phyloP scores from a whole-genome alignment of 2,797 vertebrate genomes.

The Gymnothorax javanicus region DNA sequence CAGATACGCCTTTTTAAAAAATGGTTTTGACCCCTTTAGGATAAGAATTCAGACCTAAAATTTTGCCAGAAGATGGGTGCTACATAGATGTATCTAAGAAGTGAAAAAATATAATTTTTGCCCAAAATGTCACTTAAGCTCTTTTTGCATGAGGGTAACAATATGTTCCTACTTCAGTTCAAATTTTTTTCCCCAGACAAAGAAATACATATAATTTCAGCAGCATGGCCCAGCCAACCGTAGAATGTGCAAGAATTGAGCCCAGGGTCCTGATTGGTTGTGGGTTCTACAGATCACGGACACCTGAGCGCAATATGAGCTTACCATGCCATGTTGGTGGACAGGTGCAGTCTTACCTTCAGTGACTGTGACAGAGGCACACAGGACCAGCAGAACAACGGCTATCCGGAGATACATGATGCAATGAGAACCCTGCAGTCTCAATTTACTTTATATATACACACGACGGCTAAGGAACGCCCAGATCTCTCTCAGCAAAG shows the following conservation, averaged over 20 bases:
- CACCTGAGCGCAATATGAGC: background rate
- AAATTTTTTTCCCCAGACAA: too few relatives aligned
- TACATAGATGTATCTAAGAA: too few relatives aligned
- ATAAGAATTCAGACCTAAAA: too few relatives aligned
- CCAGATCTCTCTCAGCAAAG: background rate
- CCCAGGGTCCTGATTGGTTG: background rate
- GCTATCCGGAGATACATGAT: constrained; percentile 40
- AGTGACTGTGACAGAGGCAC: constrained; percentile 26
- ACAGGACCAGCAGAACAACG: constrained; percentile 34
- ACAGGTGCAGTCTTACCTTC: constrained; percentile 40
- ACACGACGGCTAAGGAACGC: background rate
- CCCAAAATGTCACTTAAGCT: too few relatives aligned
- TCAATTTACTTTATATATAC: background rate
- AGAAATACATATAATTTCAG: background rate
- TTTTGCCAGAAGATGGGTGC: too few relatives aligned
- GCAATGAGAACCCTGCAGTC: background rate
- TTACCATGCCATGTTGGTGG: too few relatives aligned
- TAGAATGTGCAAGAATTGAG: background rate
- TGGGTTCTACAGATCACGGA: background rate
- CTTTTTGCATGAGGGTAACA: too few relatives aligned
- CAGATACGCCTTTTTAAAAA: too few relatives aligned
- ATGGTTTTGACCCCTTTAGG: too few relatives aligned
- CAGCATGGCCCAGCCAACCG: background rate
- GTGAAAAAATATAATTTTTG: too few relatives aligned
- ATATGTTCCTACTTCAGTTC: too few relatives aligned